Base-by-base conservation (phyloP, 2,888 invertebrate species). In the Alsophila aescularia region DNA sequence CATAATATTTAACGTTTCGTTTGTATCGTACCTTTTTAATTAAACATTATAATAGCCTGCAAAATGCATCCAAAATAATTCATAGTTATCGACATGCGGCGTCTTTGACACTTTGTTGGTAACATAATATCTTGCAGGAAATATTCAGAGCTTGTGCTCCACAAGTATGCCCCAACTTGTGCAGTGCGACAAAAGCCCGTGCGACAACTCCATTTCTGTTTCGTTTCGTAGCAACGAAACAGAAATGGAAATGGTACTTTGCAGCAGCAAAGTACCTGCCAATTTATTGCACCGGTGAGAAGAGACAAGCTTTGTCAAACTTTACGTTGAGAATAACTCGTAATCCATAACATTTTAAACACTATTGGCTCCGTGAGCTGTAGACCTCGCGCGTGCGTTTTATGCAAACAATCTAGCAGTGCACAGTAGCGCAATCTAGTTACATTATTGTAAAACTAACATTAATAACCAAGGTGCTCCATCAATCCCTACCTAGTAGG, bases 151-250 rank as follows among this genome's bases (percentile, higher is more conserved):
- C 31, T 34, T 18, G 36, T 35, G 39, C 44, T 49, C 15, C 48
- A 41, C 58, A 53, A 62, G 50, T 52, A 61, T 44, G 43, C 47
- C 37, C 59, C 59, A 57, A 51, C 48, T 57, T 64, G 54, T 61
- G 59, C 54, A 52, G 54, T 29, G 7, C 43, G 42, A 52, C 58
- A 56, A 49, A 52, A 49, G 36, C 47, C 27, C 41, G 15, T 56
- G 43, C 48, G 53, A 51, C 50, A 49, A 49, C 49, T 54, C 24
- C 4, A 42, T 48, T 48, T 32, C 16, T 31, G 41, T 48, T 53
- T 18, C 42, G 36, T 37, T n/a, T n/a, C n/a, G n/a, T n/a, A n/a
- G n/a, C n/a, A n/a, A n/a, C n/a, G n/a, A n/a, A n/a, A n/a, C n/a
- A n/a, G n/a, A n/a, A n/a, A n/a, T n/a, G n/a, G n/a, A n/a, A n/a